These are phyloP conservation scores for Lethenteron reissneri DNA, from an alignment of 2,113 vertebrate species.

Conservation along the genomic window DNA sequence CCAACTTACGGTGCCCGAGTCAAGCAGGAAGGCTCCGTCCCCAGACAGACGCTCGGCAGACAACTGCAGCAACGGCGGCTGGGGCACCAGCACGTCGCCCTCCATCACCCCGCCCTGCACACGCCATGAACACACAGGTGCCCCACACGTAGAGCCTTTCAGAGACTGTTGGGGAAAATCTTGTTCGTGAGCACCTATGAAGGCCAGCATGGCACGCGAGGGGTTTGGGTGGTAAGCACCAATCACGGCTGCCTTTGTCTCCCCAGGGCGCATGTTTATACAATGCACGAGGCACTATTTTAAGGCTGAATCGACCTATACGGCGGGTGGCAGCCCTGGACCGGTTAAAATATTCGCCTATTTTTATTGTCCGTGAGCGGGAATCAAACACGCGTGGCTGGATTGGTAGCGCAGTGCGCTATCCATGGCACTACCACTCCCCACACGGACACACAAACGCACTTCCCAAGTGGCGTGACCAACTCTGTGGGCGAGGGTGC, in stretches of 20 bases:
- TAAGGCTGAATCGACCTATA: too few species aligned
- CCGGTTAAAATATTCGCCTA: neutral
- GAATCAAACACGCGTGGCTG: neutral
- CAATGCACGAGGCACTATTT: too few species aligned
- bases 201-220: too few species aligned
- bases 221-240: too few species aligned
- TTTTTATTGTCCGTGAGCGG: neutral
- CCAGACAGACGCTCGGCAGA: conserved; percentile 70
- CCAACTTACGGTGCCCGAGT: conserved; percentile 49
- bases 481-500: neutral
- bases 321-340: too few species aligned
- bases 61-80: conserved; percentile 59
- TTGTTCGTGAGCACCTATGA: too few species aligned
- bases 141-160: too few species aligned
- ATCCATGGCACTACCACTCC: neutral
- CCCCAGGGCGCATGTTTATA: too few species aligned
- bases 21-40: conserved; percentile 79
- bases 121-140: too few species aligned
- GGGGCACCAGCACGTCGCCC: conserved; percentile 60
- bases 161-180: too few species aligned
- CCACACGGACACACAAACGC: neutral
- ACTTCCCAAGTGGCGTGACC: neutral
- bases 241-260: too few species aligned
- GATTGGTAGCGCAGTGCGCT: neutral
- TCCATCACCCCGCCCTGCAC: conserved; percentile 57